Evolutionary conservation across 2,113 vertebrate genomes (phyloP).

Genomic region (Apus apus): DNA sequence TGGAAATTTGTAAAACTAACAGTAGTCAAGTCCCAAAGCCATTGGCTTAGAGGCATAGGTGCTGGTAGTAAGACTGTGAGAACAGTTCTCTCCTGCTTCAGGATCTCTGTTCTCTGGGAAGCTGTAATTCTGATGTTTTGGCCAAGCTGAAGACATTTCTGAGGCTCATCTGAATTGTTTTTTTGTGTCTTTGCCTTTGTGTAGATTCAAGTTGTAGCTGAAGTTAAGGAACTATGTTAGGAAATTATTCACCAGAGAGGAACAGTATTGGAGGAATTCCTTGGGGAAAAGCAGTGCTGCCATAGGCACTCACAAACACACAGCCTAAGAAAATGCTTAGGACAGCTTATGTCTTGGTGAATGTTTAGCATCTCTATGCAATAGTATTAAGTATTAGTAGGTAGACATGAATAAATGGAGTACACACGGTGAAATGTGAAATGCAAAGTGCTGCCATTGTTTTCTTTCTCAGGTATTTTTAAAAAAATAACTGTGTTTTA

Average conservation of each 20-base stretch:
- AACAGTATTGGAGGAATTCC: not conserved
- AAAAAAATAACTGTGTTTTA: slow-evolving; percentile 41
- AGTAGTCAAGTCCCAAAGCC: not conserved
- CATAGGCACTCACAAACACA: fast-evolving
- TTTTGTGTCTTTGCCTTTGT: not conserved
- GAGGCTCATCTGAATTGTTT: not conserved
- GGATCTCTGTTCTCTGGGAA: not conserved
- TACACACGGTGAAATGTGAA: not conserved
- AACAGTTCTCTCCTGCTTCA: not conserved
- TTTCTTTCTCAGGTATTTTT: slow-evolving; percentile 4
- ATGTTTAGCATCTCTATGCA: not conserved
- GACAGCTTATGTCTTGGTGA: not conserved
- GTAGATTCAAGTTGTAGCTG: not conserved
- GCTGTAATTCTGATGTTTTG: not conserved
- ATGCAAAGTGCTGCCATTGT: not conserved
- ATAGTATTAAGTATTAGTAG: not conserved
- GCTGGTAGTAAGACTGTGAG: not conserved
- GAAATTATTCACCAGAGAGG: not conserved
- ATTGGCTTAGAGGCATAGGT: not conserved
- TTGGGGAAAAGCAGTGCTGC: not conserved
- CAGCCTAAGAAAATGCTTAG: not conserved
- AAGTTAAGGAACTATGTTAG: not conserved
- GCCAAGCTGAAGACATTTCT: not conserved
- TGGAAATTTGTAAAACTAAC: not conserved
- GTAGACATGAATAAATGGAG: not conserved